A percentile compares a stretch with the other conserved stretches of the same genome.
Evolutionary conservation across 2,888 invertebrate species (phyloP).

Genomic region (Monopis laevigella): DNA sequence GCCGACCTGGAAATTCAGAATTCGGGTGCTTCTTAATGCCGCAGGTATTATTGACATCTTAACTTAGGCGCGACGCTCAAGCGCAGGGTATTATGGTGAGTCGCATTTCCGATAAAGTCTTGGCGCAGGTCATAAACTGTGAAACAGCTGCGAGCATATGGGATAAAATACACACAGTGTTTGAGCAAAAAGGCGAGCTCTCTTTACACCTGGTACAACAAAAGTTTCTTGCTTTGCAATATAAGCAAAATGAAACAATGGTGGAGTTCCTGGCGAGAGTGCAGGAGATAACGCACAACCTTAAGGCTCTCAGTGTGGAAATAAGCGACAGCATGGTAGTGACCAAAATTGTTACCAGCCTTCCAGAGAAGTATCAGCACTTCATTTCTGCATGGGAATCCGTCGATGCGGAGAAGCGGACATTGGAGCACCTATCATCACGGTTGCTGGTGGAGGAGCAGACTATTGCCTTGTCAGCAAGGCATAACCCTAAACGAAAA

Average conservation of each 20-base stretch:
- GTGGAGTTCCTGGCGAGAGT: background rate
- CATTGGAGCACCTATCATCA: background rate
- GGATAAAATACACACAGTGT: background rate
- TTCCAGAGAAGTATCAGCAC: background rate
- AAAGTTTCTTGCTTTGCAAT: background rate
- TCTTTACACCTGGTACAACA: background rate
- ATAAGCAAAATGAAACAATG: background rate
- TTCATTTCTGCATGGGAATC: background rate
- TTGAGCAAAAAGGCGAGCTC: background rate
- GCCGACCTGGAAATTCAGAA: background rate
- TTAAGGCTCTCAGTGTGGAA: background rate
- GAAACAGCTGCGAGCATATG: background rate
- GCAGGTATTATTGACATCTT: background rate
- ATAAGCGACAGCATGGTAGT: background rate
- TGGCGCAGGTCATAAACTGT: background rate
- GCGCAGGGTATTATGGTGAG: background rate
- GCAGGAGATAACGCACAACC: background rate
- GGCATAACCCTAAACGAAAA: background rate
- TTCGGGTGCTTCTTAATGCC: background rate
- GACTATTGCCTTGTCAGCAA: background rate
- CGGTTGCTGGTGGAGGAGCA: background rate
- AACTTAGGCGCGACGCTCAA: background rate
- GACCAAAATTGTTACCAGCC: background rate
- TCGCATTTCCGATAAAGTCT: background rate
- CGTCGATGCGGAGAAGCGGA: background rate